Percentiles rank a stretch among this genome's conserved stretches.
Conservation (phyloP, 2,113 vertebrate species). For the Polypterus bichir region DNA sequence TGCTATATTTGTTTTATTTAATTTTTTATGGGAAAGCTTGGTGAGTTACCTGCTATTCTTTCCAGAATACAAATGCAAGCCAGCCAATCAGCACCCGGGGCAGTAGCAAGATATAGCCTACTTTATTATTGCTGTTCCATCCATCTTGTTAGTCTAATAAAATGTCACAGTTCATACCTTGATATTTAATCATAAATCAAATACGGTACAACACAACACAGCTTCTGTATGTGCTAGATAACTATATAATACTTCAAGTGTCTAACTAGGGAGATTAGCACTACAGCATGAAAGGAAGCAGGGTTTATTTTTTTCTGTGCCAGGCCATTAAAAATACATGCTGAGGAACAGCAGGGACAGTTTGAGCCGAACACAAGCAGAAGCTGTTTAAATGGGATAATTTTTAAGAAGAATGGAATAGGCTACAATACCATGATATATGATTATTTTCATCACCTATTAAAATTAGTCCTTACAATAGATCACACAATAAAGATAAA, state of each 20-base stretch:
- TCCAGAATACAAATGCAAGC: constrained; percentile 23
- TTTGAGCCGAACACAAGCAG: constrained; percentile 2
- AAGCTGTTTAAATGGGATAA: too few relatives aligned
- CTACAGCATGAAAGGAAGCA: constrained; percentile 4
- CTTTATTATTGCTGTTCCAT: constrained; percentile 69
- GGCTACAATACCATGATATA: constrained; percentile 3
- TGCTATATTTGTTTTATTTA: constrained; percentile 35
- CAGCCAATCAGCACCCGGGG: constrained; percentile 20
- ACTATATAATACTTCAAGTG: constrained; percentile 9
- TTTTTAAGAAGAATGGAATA: constrained; percentile 7
- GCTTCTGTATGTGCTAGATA: not conserved
- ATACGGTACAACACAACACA: constrained; percentile 10
- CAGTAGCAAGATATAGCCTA: constrained; percentile 58
- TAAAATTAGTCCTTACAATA: constrained; percentile 12
- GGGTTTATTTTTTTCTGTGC: not conserved
- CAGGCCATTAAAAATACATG: constrained; percentile 8
- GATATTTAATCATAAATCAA: constrained; percentile 71
- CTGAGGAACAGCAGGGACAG: not conserved
- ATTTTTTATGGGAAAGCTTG: constrained; percentile 26
- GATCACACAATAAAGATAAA: too few relatives aligned
- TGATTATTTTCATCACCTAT: constrained; percentile 6
- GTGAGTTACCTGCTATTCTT: not conserved
- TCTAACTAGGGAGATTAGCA: constrained; percentile 6
- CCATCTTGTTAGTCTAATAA: constrained; percentile 81
- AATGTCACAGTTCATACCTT: constrained; percentile 66